Percentiles rank a stretch among this genome's conserved stretches.
Conservation (phyloP, 92 coral and sea anemone genomes). For the Siderastrea radians region DNA sequence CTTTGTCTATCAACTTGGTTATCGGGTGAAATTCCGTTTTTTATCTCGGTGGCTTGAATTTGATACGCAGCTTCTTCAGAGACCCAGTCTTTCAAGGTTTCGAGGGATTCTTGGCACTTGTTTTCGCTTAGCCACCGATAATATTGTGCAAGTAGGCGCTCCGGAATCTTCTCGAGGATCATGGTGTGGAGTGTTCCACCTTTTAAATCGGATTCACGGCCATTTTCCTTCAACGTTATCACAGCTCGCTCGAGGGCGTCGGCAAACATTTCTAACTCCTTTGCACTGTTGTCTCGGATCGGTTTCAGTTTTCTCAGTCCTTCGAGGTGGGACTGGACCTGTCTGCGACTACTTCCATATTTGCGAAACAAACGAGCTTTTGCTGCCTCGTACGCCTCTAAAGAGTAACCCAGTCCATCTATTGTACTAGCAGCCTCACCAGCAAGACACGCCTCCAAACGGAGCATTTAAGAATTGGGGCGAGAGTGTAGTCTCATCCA, state of each 20-base stretch:
- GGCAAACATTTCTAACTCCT: conserved; percentile 6
- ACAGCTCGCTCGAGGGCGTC: conserved; percentile 51
- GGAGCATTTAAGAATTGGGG: no score
- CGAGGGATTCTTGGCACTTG: not conserved
- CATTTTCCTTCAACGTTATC: conserved; percentile 57
- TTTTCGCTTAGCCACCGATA: conserved; percentile 48
- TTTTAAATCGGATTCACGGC: conserved; percentile 63
- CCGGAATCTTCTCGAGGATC: conserved; percentile 69
- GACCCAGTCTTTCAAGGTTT: conserved; percentile 2
- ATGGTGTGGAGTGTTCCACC: conserved; percentile 65
- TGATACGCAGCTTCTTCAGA: conserved; percentile 14
- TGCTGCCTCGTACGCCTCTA: no score
- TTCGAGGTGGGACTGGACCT: not conserved
- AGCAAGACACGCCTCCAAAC: no score
- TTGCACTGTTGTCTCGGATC: conserved; percentile 13
- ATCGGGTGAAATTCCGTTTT: not conserved
- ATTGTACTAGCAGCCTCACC: no score
- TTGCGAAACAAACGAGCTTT: no score
- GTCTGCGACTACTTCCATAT: no score
- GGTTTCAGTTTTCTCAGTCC: not conserved
- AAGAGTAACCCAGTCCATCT: no score
- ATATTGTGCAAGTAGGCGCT: conserved; percentile 57
- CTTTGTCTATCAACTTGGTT: not conserved
- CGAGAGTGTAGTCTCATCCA: no score
- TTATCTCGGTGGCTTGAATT: conserved; percentile 16